Base-by-base conservation (phyloP, 2,113 vertebrate genomes). In the Saccopteryx bilineata region DNA sequence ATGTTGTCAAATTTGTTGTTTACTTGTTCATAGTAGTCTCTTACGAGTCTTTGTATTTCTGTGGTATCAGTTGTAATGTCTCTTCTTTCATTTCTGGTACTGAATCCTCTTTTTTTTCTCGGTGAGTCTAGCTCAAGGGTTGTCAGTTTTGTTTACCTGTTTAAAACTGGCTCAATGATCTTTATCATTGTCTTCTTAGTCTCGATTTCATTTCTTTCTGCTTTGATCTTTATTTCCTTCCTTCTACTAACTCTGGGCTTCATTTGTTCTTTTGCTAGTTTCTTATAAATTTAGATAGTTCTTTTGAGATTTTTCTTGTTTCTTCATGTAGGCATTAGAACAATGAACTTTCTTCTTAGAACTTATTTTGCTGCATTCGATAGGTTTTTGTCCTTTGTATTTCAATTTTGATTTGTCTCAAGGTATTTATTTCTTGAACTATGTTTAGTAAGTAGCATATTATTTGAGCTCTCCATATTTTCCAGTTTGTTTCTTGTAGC, bases 361-460 rank as follows among this genome's bases (percentile, higher is more conserved):
- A 26, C 14, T 58, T 11, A 33, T 76, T 76, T 89, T 65, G 31
- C 2, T 54, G 28, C 31, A 26, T 89, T 60, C 61, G 2, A 11
- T 54, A 89, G 65, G 31, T 50, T 87, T 50, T 52, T 5, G 7
- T 63, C 15, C 50, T 18, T 39, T 63, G 60, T 65, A 50, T 76
- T 89, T 89, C 72, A 50, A 54, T 76, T 89, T 76, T 76, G 46
- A 75, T 54, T 52, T 76, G n/a, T 76, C 60, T 89, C 31, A 65
- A 76, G 60, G 63, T 28, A 52, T 65, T 54, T 78, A 6, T 18
- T 76, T 31, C 28, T 85, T 86, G 19, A 50, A 3, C 5, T 7
- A 54, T 78, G 33, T 68, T 86, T 54, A 50, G 33, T 60, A 50
- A 33, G 52, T 60, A 50, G 52, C 28, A 21, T 92, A 18, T 50